Evolutionary conservation across 2,113 vertebrate species (phyloP), one percentile per base, ranked within the genome.

Genomic region (Silurus asotus): DNA sequence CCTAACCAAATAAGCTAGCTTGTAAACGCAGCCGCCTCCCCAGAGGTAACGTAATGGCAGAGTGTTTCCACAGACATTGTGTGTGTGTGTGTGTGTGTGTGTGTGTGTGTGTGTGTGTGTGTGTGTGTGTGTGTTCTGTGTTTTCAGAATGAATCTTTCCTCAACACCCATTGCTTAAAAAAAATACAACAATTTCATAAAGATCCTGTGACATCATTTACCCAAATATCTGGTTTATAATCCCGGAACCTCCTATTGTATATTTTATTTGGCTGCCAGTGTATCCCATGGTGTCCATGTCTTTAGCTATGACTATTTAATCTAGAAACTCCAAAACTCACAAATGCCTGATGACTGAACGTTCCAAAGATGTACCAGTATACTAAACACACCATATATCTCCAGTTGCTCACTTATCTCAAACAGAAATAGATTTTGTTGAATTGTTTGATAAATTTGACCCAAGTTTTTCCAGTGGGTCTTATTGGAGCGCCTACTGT

Each of bases 401-500:
- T 98, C 95, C 75, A 64, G 76, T 59, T 84, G 61, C 87, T 92
- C 92, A 91, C 86, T 87, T 93, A 94, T 97, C 93, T 96, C 94
- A 97, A 98, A 98, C 96, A 99, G 97, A 97, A 97, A 97, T 96
- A 96, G 96, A 97, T 98, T 96, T 96, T 89, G 92, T 92, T 94
- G 96, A 97, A 97, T 98, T 96, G 97, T 97, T 98, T 98, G 97
- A 97, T 97, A 97, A 97, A 98, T 98, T 96, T 96, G 94, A 95
- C 96, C 95, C 95, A 94, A 95, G 96, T 96, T 97, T 84, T 99
- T 98, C 96, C 97, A 97, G 96, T 95, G 93, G 93, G 96, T 95
- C 95, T 96, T 97, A 97, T 95, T 97, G 96, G 96, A 97, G 96
- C 93, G 97, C 96, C 97, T 97, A 97, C 97, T 97, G 97, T 99